Base-by-base conservation (phyloP, 2,888 invertebrate species). In the Onchidella celtica region DNA sequence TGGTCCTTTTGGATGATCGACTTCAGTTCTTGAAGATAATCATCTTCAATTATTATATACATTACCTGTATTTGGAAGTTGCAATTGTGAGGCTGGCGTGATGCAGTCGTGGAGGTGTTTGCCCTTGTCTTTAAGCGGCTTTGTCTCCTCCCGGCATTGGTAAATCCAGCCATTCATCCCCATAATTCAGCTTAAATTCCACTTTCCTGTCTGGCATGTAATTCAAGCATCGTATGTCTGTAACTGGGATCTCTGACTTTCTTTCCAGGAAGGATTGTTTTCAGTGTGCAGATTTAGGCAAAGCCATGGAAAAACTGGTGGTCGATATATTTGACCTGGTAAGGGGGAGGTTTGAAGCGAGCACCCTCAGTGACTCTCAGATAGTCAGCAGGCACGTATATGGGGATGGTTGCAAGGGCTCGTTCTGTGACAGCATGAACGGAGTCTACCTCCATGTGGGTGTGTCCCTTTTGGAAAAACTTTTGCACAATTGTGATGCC, bases 401-500 rank as follows among this genome's bases (percentile, higher is more conserved):
- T 78, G 11, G 55, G 66, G 17, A 47, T 57, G 4, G 77, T 73
- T 14, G 40, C 68, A 14, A 85, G 47, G 27, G 73, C 72, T 34
- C 81, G 57, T 61, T 72, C 79, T 4, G 83, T 81, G 1, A 66
- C 47, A 17, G 55, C 55, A 68, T 85, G 83, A 14, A 81, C 65
- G 38, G 74, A 74, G 40, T 85, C 82, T 14, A 74, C 77, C 57
- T 83, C 82, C 83, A 82, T 83, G 38, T 78, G 82, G 14, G 86
- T 86, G 65, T 86, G 83, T 2, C 86, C 86, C 40, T 72, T 77
- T 63, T 85, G 80, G 14, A 85, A 61, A 36, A 73, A 75, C 72
- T 82, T 82, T 14, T 81, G 83, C 40, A 47, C 36, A n/a, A 82
- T 80, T 74, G 63, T 69, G 14, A 80, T 38, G 11, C 68, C 1